Percentiles rank a stretch among this genome's conserved stretches.
phyloP scores from a whole-genome alignment of 2,888 invertebrate genomes.

The Cheilosia soror region DNA sequence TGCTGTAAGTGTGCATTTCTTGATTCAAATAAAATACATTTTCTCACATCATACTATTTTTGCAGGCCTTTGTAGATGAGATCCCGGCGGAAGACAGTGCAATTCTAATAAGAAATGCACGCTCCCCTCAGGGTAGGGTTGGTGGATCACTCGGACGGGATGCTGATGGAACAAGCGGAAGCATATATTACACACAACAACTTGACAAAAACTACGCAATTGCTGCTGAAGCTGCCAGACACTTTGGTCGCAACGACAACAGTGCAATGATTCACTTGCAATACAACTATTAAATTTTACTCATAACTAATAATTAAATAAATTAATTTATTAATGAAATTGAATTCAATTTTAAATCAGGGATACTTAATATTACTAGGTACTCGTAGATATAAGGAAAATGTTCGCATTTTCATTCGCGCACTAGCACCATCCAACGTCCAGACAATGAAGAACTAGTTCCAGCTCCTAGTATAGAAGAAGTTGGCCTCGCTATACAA shows the following conservation, averaged over 20 bases:
- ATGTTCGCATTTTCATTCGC: no score
- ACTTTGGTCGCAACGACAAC: constrained; percentile 17
- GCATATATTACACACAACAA: constrained; percentile 10
- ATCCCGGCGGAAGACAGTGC: background rate
- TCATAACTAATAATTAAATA: background rate
- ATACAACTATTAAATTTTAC: background rate
- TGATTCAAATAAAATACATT: no score
- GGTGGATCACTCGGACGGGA: background rate
- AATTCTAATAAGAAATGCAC: background rate
- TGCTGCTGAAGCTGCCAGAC: background rate
- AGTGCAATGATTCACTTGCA: background rate
- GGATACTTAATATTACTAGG: no score
- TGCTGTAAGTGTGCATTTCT: background rate
- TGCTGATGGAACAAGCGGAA: background rate
- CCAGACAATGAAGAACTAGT: no score
- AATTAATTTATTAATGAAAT: background rate
- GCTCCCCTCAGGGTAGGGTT: constrained; percentile 27
- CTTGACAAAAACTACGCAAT: constrained; percentile 10
- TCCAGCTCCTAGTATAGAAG: no score
- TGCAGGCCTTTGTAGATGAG: background rate
- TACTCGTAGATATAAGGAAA: no score
- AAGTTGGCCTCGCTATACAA: no score
- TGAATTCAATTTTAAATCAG: no score
- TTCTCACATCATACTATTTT: background rate
- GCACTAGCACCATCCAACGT: no score